phyloP scores from a whole-genome alignment of 2,888 invertebrate species.

The Leucophenga montana region DNA sequence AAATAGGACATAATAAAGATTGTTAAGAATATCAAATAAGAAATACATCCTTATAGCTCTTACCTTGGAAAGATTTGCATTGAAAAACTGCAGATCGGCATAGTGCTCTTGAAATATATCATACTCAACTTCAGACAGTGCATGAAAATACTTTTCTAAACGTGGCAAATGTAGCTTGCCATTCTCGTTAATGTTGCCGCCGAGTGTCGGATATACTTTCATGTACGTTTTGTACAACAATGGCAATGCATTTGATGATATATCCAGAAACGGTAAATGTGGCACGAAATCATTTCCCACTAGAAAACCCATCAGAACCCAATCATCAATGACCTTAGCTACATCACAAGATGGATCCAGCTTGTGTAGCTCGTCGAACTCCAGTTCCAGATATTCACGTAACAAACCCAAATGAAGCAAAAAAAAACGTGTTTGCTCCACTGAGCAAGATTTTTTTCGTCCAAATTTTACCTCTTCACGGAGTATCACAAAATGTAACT shows the following conservation, averaged over 20 bases:
- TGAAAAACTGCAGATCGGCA: slow-evolving; percentile 88
- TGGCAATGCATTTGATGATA: slow-evolving; percentile 90
- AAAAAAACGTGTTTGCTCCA: slow-evolving; percentile 94
- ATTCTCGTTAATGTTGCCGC: slow-evolving; percentile 95
- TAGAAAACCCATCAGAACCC: slow-evolving; percentile 97
- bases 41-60: slow-evolving; percentile 50
- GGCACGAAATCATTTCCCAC: slow-evolving; percentile 99
- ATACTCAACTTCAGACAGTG: slow-evolving; percentile 81
- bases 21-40: not conserved
- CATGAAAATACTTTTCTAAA: slow-evolving; percentile 89
- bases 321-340: slow-evolving; percentile 96
- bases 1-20: not conserved
- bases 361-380: slow-evolving; percentile 83
- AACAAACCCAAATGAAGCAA: slow-evolving; percentile 92
- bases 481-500: slow-evolving; percentile 94
- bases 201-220: slow-evolving; percentile 86
- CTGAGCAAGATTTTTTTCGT: slow-evolving; percentile 80
- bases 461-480: slow-evolving; percentile 93
- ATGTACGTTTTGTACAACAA: slow-evolving; percentile 91
- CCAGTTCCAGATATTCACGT: slow-evolving; percentile 93
- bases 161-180: slow-evolving; percentile 87
- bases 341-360: slow-evolving; percentile 83
- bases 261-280: slow-evolving; percentile 94
- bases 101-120: slow-evolving; percentile 84
- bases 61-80: slow-evolving; percentile 81